These are phyloP conservation scores for Neopelma chrysocephalum DNA, from an alignment of 2,797 vertebrate species.

Conservation along the genomic window DNA sequence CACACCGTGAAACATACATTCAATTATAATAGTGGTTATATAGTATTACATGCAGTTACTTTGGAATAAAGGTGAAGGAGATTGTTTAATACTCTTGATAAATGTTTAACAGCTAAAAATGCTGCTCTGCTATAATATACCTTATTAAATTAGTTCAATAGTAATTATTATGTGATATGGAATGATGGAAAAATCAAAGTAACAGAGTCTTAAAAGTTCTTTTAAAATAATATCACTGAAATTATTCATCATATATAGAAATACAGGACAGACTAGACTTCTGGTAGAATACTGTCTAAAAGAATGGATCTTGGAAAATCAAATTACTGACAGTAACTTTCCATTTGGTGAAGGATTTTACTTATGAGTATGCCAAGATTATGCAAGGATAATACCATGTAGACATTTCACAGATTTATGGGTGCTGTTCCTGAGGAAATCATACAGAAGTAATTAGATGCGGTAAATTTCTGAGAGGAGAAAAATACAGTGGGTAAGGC, in stretches of 20 bases:
- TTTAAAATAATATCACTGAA: neutral
- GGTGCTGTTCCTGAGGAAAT: neutral
- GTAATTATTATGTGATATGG: neutral
- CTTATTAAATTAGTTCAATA: neutral
- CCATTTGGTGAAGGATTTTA: neutral
- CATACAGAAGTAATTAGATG: neutral
- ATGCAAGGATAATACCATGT: neutral
- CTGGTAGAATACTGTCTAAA: neutral
- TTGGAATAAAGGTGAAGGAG: neutral
- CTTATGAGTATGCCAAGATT: neutral
- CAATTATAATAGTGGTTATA: neutral
- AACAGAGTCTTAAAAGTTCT: neutral
- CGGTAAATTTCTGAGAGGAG: neutral
- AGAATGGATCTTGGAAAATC: neutral
- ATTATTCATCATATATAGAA: neutral
- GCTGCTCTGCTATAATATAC: neutral
- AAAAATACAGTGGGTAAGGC: neutral
- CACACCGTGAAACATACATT: neutral
- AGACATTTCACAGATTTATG: neutral
- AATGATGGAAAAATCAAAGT: neutral
- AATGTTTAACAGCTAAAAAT: neutral
- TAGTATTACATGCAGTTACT: neutral
- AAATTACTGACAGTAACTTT: neutral
- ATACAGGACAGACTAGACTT: neutral
- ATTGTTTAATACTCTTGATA: neutral